These are phyloP conservation scores for Pogonomyrmex barbatus DNA, from an alignment of 1,140 invertebrate species.

Conservation along the genomic window DNA sequence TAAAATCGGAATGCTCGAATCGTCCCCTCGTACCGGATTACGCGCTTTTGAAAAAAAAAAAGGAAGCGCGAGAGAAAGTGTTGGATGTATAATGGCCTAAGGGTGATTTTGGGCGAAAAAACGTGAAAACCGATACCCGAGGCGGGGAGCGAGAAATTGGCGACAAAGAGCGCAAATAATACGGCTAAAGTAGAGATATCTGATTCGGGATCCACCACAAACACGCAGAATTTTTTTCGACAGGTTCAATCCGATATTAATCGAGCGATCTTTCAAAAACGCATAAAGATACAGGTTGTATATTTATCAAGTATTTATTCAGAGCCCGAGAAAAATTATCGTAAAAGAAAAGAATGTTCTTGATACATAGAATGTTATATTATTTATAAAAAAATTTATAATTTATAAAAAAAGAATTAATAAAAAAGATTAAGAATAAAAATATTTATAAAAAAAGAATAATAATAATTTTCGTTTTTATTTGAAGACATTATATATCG, in stretches of 20 bases:
- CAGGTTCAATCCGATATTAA: constrained; percentile 79
- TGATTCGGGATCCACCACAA: constrained; percentile 79
- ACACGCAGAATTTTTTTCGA: constrained; percentile 62
- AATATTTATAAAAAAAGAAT: background rate
- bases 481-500: background rate
- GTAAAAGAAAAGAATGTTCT: background rate
- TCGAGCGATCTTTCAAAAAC: constrained; percentile 64
- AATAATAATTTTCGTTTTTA: background rate
- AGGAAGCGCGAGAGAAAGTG: constrained; percentile 71
- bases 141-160: constrained; percentile 83
- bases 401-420: background rate
- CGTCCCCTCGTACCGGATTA: constrained; percentile 85
- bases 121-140: constrained; percentile 86
- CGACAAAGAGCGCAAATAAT: constrained; percentile 84
- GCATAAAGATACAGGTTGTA: constrained; percentile 26
- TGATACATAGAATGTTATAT: background rate
- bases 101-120: constrained; percentile 86
- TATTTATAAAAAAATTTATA: no score
- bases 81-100: constrained; percentile 76
- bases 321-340: background rate
- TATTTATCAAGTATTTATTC: constrained; percentile 31
- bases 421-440: no score
- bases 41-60: constrained; percentile 83
- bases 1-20: constrained; percentile 82
- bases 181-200: constrained; percentile 82